These are phyloP conservation scores for Alligator sinensis DNA, from an alignment of 2,113 vertebrate species.

Conservation along the genomic window DNA sequence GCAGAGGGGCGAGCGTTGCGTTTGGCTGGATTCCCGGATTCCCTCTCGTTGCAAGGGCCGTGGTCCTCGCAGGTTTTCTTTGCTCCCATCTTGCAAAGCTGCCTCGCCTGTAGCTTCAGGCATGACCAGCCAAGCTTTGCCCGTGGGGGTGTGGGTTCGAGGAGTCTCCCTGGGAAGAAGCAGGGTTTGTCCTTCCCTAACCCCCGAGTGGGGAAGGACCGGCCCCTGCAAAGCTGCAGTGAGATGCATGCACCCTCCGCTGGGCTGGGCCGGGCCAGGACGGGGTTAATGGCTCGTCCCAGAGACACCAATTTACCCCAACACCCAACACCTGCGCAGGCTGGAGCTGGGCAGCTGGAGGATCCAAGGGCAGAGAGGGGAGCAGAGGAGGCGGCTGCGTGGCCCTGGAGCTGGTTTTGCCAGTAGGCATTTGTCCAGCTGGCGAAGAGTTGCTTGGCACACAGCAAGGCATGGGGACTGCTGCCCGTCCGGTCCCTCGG, in stretches of 20 bases:
- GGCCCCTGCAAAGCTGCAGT: background rate
- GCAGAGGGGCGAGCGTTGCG: too few species aligned
- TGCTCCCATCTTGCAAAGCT: too few species aligned
- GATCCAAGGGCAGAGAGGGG: background rate
- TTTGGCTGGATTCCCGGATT: too few species aligned
- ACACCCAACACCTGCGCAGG: background rate
- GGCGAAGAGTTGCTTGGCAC: background rate
- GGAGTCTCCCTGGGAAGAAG: background rate
- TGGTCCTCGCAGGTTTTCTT: too few species aligned
- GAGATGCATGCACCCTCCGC: conserved; percentile 1
- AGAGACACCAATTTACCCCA: conserved; percentile 15
- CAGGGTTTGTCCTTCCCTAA: background rate
- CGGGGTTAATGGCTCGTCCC: conserved; percentile 48
- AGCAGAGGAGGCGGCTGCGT: too few species aligned
- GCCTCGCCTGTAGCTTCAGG: background rate
- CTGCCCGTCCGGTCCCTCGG: too few species aligned
- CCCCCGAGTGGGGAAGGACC: background rate
- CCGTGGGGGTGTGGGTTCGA: conserved; percentile 24
- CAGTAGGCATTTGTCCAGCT: background rate
- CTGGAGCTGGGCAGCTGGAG: background rate
- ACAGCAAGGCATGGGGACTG: too few species aligned
- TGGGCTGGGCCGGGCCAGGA: background rate
- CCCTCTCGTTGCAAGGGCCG: background rate
- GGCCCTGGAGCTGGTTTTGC: too few species aligned
- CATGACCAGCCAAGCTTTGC: background rate